phyloP scores from a whole-genome alignment of 30 jellyfish, hydroid and myxozoan species.

The Phacellophora camtschatica region DNA sequence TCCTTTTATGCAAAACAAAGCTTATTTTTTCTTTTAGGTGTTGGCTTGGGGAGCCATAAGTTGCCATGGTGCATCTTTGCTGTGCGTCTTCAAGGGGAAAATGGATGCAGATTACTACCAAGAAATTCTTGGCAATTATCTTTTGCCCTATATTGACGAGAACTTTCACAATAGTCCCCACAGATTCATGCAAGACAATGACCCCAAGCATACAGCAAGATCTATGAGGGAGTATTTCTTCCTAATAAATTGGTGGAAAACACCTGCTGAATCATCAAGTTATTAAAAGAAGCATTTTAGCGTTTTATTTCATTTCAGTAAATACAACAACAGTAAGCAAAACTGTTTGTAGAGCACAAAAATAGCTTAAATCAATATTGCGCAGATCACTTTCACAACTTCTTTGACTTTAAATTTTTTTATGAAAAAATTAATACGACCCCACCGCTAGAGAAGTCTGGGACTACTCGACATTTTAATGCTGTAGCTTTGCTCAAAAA shows the following conservation, averaged over 20 bases:
- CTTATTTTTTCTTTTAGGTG: background rate
- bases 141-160: background rate
- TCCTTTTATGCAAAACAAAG: too few species aligned
- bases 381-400: too few species aligned
- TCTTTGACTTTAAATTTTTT: too few species aligned
- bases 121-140: background rate
- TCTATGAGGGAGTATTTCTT: background rate
- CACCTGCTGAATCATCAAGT: background rate
- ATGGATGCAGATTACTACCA: background rate
- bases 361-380: too few species aligned
- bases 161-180: background rate
- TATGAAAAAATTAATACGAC: too few species aligned
- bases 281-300: too few species aligned
- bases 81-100: background rate
- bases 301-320: too few species aligned
- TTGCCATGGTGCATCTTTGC: background rate
- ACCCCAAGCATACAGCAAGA: background rate
- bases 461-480: too few species aligned
- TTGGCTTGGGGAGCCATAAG: background rate
- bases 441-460: too few species aligned
- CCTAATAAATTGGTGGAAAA: background rate
- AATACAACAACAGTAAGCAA: too few species aligned
- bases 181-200: background rate
- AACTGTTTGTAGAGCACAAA: too few species aligned
- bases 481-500: too few species aligned